Base-by-base conservation (phyloP, 1,140 invertebrate genomes). In the Lepidostoma basale region DNA sequence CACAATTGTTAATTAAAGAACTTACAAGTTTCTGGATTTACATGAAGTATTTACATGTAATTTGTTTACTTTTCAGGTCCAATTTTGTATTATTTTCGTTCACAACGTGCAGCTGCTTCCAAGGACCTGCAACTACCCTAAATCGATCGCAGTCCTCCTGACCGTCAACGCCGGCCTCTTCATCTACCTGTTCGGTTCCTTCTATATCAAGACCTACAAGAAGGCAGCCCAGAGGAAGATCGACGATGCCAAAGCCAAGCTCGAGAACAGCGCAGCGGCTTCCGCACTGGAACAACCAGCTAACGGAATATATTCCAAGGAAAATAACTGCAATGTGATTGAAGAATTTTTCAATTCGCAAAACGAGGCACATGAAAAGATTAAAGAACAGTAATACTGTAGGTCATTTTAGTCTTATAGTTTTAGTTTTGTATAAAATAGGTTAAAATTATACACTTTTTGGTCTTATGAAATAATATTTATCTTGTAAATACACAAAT, bases 161-260 rank as follows among this genome's bases (percentile, higher is more conserved):
- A 79, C 82, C 18, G 76, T 88, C n/a, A 92, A 94, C 76, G 86
- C 91, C 0, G 73, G 86, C 10, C 80, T 92, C 20, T 95, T 94
- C 78, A 86, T 93, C 56, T 88, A 92, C 72, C 83, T 95, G 69
- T 95, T 95, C 77, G 87, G 87, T 2, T 85, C 89, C 26, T 95
- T 94, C 79, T 95, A 94, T 74, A 77, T 88, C 12, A 83, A 87
- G 62, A 88, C 85, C 62, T 94, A 94, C 71, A 79, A 82, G 30
- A 81, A 82, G 69, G 49, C 25, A 39, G 22, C 20, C 3, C 14
- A 64, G 25, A 64, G n/a, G 40, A 56, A 18, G 12, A 36, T 56
- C 9, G 30, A 14, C 2, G 52, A 30, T 10, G 36, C 1, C 28
- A 56, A 56, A 9, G n/a, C 10, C 1, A 30, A n/a, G 16, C n/a